phyloP scores from a whole-genome alignment of 2,797 vertebrate genomes.

The Diceros bicornis region DNA sequence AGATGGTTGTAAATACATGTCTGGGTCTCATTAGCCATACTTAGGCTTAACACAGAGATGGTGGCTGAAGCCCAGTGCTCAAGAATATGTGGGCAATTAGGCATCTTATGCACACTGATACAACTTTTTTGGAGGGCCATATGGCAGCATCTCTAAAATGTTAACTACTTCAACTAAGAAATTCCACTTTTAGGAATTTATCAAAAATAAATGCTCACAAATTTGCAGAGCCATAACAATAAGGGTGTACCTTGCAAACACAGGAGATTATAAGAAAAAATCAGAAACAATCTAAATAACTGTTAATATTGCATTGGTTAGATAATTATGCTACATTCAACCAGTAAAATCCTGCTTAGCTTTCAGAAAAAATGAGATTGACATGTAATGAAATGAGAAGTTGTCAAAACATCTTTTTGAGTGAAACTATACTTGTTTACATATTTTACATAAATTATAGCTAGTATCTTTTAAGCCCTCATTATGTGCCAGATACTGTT shows the following conservation, averaged over 20 bases:
- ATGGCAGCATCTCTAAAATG: background rate
- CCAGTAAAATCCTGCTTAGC: background rate
- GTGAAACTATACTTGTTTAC: background rate
- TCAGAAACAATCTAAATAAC: background rate
- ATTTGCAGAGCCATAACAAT: slow-evolving; percentile 13
- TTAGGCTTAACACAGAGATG: background rate
- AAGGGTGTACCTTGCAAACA: background rate
- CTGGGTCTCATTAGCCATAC: background rate
- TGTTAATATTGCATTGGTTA: background rate
- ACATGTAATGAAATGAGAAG: background rate
- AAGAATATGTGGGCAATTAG: background rate
- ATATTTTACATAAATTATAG: background rate
- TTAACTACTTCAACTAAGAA: background rate
- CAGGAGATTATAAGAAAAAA: background rate
- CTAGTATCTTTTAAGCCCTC: background rate
- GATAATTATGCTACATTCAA: background rate
- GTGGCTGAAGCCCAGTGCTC: background rate
- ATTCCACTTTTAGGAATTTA: background rate
- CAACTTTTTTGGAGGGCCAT: background rate
- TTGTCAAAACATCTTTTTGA: background rate
- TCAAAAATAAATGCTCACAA: background rate
- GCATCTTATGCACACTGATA: background rate
- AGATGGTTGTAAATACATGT: background rate
- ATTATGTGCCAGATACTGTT: background rate
- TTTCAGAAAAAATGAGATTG: background rate